A percentile compares a stretch with the other conserved stretches of the same genome.
These are phyloP conservation scores for Gymnogyps californianus DNA, from an alignment of 2,113 vertebrate genomes.

Conservation along the genomic window DNA sequence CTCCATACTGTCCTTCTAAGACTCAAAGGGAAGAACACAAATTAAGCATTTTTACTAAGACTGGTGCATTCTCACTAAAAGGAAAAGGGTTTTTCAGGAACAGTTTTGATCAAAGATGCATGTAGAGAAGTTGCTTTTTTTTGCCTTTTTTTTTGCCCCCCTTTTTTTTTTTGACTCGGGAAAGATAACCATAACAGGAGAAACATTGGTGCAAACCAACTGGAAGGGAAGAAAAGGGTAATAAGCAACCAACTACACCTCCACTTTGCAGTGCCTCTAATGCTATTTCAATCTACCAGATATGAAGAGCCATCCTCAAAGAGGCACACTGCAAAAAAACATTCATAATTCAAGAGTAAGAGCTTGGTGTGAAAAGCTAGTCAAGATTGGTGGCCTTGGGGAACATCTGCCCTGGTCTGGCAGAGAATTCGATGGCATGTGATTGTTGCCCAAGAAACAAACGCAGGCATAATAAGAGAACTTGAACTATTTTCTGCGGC, in stretches of 20 bases:
- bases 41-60: background rate
- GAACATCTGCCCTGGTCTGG: background rate
- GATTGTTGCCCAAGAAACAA: background rate
- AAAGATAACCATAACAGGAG: background rate
- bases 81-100: background rate
- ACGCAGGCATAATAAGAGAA: background rate
- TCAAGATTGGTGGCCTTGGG: background rate
- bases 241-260: background rate
- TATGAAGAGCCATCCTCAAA: background rate
- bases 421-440: background rate
- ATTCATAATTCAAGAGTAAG: background rate
- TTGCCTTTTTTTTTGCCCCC: no score
- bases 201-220: background rate
- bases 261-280: background rate
- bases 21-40: background rate
- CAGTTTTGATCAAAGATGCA: background rate
- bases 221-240: background rate
- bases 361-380: background rate
- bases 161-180: no score
- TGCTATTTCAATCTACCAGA: background rate
- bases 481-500: background rate
- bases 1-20: background rate
- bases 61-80: background rate
- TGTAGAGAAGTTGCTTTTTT: background rate
- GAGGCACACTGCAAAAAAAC: fast-evolving